Evolutionary conservation across 2,113 vertebrate species (phyloP), one percentile per base, ranked within the genome.

Genomic region (Takifugu flavidus): DNA sequence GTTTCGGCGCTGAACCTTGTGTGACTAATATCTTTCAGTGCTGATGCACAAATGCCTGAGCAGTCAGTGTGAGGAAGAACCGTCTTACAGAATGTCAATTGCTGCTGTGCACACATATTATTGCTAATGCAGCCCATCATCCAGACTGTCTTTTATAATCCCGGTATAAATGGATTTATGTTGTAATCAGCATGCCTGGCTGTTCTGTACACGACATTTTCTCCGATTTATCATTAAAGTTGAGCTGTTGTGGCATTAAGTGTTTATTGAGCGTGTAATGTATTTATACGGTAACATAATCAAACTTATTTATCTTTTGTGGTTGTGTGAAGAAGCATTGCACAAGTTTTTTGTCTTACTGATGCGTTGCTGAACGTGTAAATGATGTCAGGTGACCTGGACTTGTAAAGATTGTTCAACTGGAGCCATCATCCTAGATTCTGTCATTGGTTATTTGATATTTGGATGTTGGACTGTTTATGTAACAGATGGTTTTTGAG

Each of bases 231-330:
- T 34, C 50, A 26, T 44, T 12, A 25, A 3, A 52, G 7, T 34
- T 59, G 53, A 53, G 13, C 66, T 74, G 60, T 65, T 50, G 20
- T 53, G 54, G 5, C 28, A 29, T 29, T 5, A 29, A 14, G 0
- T 60, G 66, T 65, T 46, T 31, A 25, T 43, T 58, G 5, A 52
- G 42, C 26, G 62, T 31, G 25, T 49, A 6, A 58, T 42, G 53
- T 60, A 31, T 59, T 54, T 28, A 29, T 15, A 39, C 34, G 0
- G 20, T 47, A 1, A 72, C 53, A 27, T 69, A 56, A 52, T 67
- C 53, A 27, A 0, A 27, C 10, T 25, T 81, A 71, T 83, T 77
- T 77, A 76, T 80, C 62, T 82, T 61, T 53, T 43, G 42, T 58
- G 60, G 20, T 65, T 0, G 15, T 71, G 55, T 44, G 29, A 74